Evolutionary conservation across 2,888 invertebrate genomes (phyloP), one percentile per base, ranked within the genome.

Genomic region (Neocrepidodera transversa): DNA sequence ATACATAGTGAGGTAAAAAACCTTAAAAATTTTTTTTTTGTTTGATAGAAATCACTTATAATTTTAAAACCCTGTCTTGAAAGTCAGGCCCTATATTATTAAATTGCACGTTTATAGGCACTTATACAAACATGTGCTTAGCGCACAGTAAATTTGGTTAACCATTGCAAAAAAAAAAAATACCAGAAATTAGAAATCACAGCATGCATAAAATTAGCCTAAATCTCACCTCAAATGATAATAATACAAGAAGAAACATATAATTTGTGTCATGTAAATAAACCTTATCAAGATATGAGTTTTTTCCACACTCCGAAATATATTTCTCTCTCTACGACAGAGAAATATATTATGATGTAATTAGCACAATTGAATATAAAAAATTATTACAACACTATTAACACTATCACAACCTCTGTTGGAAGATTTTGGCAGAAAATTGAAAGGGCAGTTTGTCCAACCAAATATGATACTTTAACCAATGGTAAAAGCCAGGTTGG

Each of bases 41-140:
- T 67, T 68, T 68, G 65, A 68, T 71, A 71, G 68, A 68, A 69
- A 69, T 73, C 68, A 72, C 70, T 71, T 70, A 71, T 68, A 68
- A 67, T 65, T 66, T 68, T 68, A 68, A 72, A 74, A 75, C 75
- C 76, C 76, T 77, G 76, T 77, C 74, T 32, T 74, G 75, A 74
- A 72, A 78, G 78, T 78, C 78, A 79, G 78, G 79, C 79, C 79
- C 79, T 71, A 71, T 65, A 62, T 59, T 67, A 71, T 73, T 75
- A 71, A 79, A 80, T 79, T 80, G 80, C 79, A 80, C 79, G 75
- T 76, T 73, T 71, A 77, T 77, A 80, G 79, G 79, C 79, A 79
- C 79, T 79, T 79, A 56, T 51, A 45, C 30, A 70, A 68, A 70
- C 73, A 75, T 76, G 74, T 76, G 74, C 73, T 72, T 68, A 43